Conservation (phyloP, 2,797 vertebrate species). For the Aulostomus chinensis region DNA sequence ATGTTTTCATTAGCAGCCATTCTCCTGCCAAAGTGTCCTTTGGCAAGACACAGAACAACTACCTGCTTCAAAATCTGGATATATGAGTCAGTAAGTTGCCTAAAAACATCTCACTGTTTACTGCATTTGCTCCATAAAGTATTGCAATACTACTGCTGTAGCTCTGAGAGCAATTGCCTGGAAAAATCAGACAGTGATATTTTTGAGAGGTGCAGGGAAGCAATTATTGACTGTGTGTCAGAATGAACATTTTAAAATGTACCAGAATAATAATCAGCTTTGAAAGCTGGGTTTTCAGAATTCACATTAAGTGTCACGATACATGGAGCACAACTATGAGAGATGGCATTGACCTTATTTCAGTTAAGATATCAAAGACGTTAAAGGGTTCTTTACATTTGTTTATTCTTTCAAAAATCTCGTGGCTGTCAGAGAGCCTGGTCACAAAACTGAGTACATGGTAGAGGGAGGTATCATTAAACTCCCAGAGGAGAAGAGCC, state of each 20-base stretch:
- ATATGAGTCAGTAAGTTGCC: constrained; percentile 15
- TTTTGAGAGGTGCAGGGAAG: not conserved
- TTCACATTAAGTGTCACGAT: no score
- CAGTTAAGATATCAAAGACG: not conserved
- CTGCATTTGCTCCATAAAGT: constrained; percentile 4
- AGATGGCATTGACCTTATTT: not conserved
- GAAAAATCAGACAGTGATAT: not conserved
- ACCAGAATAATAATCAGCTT: no score
- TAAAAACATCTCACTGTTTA: no score
- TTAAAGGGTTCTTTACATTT: constrained; percentile 8
- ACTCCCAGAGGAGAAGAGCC: constrained; percentile 44
- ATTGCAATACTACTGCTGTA: constrained; percentile 8
- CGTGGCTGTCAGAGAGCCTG: constrained; percentile 2
- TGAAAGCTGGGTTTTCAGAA: no score
- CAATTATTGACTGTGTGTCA: not conserved
- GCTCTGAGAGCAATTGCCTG: constrained; percentile 7
- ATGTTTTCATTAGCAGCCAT: constrained; percentile 36
- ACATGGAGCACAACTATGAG: not conserved
- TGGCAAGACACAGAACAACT: constrained; percentile 48
- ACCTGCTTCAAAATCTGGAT: constrained; percentile 18
- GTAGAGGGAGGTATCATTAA: constrained; percentile 36
- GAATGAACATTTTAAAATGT: no score
- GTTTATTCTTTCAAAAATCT: constrained; percentile 1
- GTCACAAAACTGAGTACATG: constrained; percentile 7
- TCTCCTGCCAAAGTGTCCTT: no score